These are phyloP conservation scores for Anas platyrhynchos DNA, from an alignment of 2,113 vertebrate genomes.

Conservation along the genomic window DNA sequence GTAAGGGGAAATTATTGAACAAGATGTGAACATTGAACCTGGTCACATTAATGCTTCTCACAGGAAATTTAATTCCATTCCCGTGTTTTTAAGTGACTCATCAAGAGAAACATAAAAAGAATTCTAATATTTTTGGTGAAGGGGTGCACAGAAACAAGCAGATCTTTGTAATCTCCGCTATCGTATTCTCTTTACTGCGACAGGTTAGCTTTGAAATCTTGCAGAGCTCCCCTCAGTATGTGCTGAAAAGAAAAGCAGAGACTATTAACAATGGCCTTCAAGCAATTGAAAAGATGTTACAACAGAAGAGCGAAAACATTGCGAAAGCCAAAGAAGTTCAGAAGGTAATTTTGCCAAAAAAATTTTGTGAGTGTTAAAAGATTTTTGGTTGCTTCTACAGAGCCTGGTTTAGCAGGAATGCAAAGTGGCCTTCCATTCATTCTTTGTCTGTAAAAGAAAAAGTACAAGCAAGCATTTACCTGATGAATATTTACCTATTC, in stretches of 20 bases:
- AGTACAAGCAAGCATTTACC: not conserved
- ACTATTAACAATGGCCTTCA: slow-evolving; percentile 83
- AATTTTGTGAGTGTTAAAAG: not conserved
- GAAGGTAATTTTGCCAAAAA: slow-evolving; percentile 80
- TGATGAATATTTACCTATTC: not conserved
- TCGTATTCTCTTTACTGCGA: not conserved
- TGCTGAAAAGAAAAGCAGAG: slow-evolving; percentile 81
- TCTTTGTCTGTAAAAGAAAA: not conserved
- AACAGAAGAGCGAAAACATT: slow-evolving; percentile 81
- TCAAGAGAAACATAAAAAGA: not conserved
- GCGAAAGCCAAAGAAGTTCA: slow-evolving; percentile 85
- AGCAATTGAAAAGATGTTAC: slow-evolving; percentile 83
- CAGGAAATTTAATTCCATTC: not conserved
- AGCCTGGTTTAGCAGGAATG: not conserved
- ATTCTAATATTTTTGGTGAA: not conserved
- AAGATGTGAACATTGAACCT: fast-evolving
- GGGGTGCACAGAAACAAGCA: not conserved
- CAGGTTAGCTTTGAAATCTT: slow-evolving; percentile 83
- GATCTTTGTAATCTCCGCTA: not conserved
- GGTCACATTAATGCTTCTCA: fast-evolving
- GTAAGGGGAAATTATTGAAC: not conserved
- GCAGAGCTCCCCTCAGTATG: slow-evolving; percentile 80
- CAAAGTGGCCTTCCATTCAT: not conserved
- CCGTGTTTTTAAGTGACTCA: not conserved
- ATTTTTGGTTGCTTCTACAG: not conserved